These are phyloP conservation scores for Pandemis cinnamomeana DNA, from an alignment of 2,888 invertebrate genomes.

Conservation along the genomic window DNA sequence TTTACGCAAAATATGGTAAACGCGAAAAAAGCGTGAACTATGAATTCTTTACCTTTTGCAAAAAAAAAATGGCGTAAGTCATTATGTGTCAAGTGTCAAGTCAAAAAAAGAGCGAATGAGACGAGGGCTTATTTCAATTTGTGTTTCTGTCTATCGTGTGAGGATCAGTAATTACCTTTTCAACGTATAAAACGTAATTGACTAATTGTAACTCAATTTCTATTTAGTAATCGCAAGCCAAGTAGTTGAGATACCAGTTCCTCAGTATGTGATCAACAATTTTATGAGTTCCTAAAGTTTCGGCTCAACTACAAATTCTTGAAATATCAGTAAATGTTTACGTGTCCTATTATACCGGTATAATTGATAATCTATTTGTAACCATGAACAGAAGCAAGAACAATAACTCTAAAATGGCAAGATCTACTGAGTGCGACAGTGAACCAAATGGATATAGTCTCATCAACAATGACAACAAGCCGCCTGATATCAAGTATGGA, in stretches of 20 bases:
- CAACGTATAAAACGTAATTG: not conserved
- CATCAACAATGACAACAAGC: conserved; percentile 68
- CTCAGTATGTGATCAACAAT: conserved; percentile 33
- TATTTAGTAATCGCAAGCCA: conserved; percentile 18
- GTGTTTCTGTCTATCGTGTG: not conserved
- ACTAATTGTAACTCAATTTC: conserved; percentile 6
- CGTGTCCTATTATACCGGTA: conserved; percentile 34
- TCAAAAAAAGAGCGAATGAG: not conserved
- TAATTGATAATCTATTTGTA: conserved; percentile 52
- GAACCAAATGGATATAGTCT: conserved; percentile 66
- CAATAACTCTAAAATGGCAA: conserved; percentile 68
- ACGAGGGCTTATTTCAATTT: not conserved
- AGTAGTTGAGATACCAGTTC: conserved; percentile 8
- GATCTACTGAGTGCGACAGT: conserved; percentile 56
- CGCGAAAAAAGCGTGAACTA: too few species aligned
- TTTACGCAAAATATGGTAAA: too few species aligned
- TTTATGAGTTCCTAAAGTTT: conserved; percentile 26
- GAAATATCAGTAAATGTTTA: conserved; percentile 36
- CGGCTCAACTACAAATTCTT: conserved; percentile 23
- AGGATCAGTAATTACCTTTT: not conserved
- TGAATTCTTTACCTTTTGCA: too few species aligned
- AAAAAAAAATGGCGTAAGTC: too few species aligned
- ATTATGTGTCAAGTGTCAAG: not conserved
- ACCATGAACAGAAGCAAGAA: conserved; percentile 80
- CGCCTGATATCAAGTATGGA: conserved; percentile 71